phyloP scores from a whole-genome alignment of 2,888 invertebrate genomes.

The Bombylius discolor region DNA sequence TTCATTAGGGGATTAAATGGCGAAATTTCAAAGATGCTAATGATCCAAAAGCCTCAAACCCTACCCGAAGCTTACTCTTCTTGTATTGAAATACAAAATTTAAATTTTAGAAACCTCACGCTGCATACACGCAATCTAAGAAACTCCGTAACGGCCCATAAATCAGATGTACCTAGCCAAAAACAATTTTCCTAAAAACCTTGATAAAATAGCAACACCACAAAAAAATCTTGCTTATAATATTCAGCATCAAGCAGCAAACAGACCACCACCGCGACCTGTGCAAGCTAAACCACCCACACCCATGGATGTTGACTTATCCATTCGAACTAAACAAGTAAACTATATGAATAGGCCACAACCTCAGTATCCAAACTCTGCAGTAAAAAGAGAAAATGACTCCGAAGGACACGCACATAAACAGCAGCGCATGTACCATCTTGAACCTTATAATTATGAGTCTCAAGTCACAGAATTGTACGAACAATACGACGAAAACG shows the following conservation, averaged over 20 bases:
- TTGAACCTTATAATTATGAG: background rate
- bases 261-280: background rate
- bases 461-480: background rate
- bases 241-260: background rate
- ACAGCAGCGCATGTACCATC: too few species aligned
- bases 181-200: background rate
- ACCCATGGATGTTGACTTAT: background rate
- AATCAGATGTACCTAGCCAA: background rate
- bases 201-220: background rate
- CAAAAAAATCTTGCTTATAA: background rate
- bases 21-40: constrained; percentile 8
- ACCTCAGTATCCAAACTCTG: background rate
- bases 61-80: constrained; percentile 12
- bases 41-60: constrained; percentile 8
- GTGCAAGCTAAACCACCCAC: background rate
- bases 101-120: background rate
- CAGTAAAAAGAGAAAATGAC: too few species aligned
- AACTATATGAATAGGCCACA: background rate
- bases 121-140: background rate
- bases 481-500: background rate
- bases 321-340: background rate
- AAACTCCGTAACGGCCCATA: background rate
- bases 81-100: constrained; percentile 6
- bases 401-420: too few species aligned
- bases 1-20: constrained; percentile 2